phyloP scores from a whole-genome alignment of 1,140 invertebrate genomes.

The Drosophila pectinifera region DNA sequence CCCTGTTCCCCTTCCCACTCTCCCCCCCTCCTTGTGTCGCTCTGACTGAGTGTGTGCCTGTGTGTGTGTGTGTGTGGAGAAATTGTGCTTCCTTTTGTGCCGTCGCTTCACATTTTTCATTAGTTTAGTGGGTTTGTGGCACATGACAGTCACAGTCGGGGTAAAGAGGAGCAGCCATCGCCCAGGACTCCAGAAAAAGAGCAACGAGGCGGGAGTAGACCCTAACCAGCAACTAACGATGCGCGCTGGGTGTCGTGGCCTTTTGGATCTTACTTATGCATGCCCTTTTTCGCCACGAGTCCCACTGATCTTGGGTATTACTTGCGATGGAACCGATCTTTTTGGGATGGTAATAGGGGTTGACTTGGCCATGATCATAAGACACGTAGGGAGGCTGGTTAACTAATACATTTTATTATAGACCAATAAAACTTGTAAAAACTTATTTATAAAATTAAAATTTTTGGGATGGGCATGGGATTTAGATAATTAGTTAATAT shows the following conservation, averaged over 20 bases:
- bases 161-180: conserved; percentile 51
- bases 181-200: conserved; percentile 44
- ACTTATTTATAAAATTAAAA: too few relatives aligned
- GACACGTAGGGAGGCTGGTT: neutral
- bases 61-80: conserved; percentile 63
- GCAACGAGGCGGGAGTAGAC: conserved; percentile 21
- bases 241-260: conserved; percentile 30
- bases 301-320: conserved; percentile 13
- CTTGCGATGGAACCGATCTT: neutral
- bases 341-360: conserved; percentile 10
- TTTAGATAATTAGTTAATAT: too few relatives aligned
- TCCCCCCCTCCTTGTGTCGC: neutral
- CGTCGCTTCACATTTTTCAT: conserved; percentile 83
- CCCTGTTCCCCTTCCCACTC: neutral
- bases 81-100: conserved; percentile 82
- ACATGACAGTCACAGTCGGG: conserved; percentile 82
- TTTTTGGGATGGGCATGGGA: neutral
- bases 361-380: neutral
- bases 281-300: conserved; percentile 3
- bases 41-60: conserved; percentile 27
- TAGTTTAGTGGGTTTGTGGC: conserved; percentile 83
- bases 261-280: conserved; percentile 13
- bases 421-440: too few relatives aligned
- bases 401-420: too few relatives aligned
- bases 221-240: conserved; percentile 43